phyloP scores from a whole-genome alignment of 2,113 vertebrate genomes.

The Puffinus mauretanicus region DNA sequence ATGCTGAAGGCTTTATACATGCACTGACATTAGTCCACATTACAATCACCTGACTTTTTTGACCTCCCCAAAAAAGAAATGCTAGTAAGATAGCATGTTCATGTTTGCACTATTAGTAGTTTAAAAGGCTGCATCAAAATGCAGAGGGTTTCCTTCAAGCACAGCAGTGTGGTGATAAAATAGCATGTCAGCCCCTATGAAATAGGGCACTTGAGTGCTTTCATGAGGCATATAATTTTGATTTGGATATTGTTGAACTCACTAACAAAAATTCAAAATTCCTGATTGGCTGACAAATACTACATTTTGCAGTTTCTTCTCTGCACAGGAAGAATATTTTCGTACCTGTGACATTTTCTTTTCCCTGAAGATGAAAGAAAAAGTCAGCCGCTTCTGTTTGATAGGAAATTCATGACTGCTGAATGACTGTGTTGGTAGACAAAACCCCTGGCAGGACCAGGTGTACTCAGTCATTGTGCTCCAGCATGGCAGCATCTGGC shows the following conservation, averaged over 20 bases:
- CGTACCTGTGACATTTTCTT: neutral
- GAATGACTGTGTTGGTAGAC: neutral
- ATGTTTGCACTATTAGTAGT: neutral
- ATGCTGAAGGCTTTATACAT: neutral
- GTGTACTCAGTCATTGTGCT: neutral
- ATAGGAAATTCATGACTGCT: neutral
- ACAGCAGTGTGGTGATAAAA: neutral
- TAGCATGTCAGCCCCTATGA: neutral
- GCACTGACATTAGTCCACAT: too few species aligned
- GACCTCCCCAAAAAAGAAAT: neutral
- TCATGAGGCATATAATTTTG: neutral
- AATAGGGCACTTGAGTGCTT: neutral
- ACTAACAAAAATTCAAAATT: neutral
- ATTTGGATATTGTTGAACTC: neutral
- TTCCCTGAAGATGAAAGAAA: neutral
- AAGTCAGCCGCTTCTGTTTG: neutral
- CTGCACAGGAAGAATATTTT: neutral
- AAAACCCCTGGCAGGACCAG: neutral
- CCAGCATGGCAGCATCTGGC: neutral
- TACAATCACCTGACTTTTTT: neutral
- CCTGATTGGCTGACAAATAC: neutral
- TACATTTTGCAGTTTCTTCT: neutral
- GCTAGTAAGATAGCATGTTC: neutral
- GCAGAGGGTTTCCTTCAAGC: neutral
- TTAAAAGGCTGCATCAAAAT: neutral